A percentile compares a stretch with the other conserved stretches of the same genome.
Evolutionary conservation across 2,888 invertebrate species (phyloP).

Genomic region (Leuctra nigra): DNA sequence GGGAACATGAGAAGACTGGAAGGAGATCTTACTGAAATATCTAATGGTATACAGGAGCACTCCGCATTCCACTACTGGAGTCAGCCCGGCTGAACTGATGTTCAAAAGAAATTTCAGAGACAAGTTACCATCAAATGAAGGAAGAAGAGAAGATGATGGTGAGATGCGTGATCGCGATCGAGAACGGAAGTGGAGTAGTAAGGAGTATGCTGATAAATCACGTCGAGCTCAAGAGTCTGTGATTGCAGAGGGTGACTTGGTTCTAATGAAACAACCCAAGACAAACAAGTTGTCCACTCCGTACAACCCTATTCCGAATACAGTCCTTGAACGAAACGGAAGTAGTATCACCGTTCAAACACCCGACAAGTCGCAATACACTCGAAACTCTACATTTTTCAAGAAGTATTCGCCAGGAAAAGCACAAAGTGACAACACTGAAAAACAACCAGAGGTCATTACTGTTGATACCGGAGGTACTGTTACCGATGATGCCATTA

Average conservation of each 20-base stretch:
- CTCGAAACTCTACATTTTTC: not conserved
- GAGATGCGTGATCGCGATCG: not conserved
- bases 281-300: not conserved
- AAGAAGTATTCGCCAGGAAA: no score
- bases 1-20: constrained; percentile 27
- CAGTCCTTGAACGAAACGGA: not conserved
- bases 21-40: constrained; percentile 28
- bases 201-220: not conserved
- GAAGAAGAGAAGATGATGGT: not conserved
- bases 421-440: no score
- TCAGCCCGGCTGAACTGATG: constrained; percentile 28
- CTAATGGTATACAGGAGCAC: constrained; percentile 29
- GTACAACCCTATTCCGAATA: not conserved
- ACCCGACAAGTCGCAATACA: not conserved
- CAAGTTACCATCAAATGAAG: not conserved
- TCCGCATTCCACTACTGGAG: constrained; percentile 33
- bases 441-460: no score
- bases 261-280: not conserved
- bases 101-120: constrained; percentile 2
- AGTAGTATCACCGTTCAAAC: not conserved
- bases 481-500: no score
- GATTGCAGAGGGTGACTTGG: constrained; percentile 2
- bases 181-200: not conserved
- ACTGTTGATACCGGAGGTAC: no score
- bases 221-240: not conserved